Base-by-base conservation (phyloP, 2,888 invertebrate genomes). In the Xanthostigma xanthostigma region DNA sequence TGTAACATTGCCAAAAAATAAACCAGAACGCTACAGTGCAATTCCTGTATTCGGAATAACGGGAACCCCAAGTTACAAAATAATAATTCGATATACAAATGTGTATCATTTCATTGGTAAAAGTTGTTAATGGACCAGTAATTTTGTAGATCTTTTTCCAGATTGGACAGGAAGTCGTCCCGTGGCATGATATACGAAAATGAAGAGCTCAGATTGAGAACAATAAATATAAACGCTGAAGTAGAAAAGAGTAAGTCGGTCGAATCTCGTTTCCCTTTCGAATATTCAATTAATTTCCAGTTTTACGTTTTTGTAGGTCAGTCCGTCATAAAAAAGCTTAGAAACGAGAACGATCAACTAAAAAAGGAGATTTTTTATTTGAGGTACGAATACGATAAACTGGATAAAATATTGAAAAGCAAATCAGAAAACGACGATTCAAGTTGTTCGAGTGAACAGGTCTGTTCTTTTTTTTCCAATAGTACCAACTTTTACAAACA, bases 161-260 rank as follows among this genome's bases (percentile, higher is more conserved):
- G 83, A 70, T 81, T 91, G 73, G 91, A 92, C 72, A 79, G 89
- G 62, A 88, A 88, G 69, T 89, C 90, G 48, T 89, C 90, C 54
- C 81, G 91, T 64, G 91, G 91, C 55, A 91, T 91, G 89, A 81
- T 91, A 58, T 91, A 86, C 73, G 92, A 92, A 71, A 92, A 92
- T 75, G 92, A 92, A 64, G 92, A 91, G 67, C 73, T 92, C 46
- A 74, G 92, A 56, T 70, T 91, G 63, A 79, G 90, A 59, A 91
- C 91, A 36, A 90, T 91, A 64, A 88, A 90, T 62, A 91, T 91
- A 62, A 91, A 90, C 65, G 91, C 90, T 49, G 91, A 91, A 73
- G 88, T 92, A 45, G 92, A 92, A 69, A 76, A 86, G 77, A 89
- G 89, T 88, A 72, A 39, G 36, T 35, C 45, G 14, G 45, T 36